phyloP scores from a whole-genome alignment of 2,888 invertebrate genomes.

The Cylloceria caligata region DNA sequence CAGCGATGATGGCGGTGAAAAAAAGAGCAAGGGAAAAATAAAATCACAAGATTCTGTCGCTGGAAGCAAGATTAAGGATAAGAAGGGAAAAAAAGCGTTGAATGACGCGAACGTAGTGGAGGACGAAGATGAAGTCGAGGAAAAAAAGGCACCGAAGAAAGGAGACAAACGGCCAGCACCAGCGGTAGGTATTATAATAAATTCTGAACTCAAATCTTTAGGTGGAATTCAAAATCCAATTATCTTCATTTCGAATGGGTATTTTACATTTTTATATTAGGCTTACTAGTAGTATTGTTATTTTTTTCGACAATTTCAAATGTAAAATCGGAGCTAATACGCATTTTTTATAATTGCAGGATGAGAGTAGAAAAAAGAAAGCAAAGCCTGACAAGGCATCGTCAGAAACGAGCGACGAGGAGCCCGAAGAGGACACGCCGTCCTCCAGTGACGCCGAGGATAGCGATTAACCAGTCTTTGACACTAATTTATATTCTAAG shows the following conservation, averaged over 20 bases:
- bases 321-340: no score
- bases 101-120: conserved; percentile 20
- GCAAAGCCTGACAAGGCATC: conserved; percentile 85
- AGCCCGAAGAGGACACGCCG: conserved; percentile 85
- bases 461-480: conserved; percentile 74
- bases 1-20: conserved; percentile 87
- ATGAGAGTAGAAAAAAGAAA: conserved; percentile 80
- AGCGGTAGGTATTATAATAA: conserved; percentile 64
- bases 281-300: neutral
- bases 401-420: conserved; percentile 87
- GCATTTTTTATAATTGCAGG: conserved; percentile 73
- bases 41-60: conserved; percentile 74
- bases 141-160: conserved; percentile 72
- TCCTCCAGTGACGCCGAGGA: conserved; percentile 83
- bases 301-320: neutral
- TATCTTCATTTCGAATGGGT: no score
- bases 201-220: neutral
- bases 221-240: neutral
- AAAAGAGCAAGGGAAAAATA: conserved; percentile 62
- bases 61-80: conserved; percentile 74
- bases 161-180: conserved; percentile 73
- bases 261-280: neutral
- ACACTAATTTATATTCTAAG: neutral
- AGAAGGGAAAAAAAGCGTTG: conserved; percentile 68
- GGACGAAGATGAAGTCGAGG: conserved; percentile 21